A percentile compares a stretch with the other conserved stretches of the same genome.
Evolutionary conservation across 2,113 vertebrate species (phyloP).

Genomic region (Ivindomyrus marchei): DNA sequence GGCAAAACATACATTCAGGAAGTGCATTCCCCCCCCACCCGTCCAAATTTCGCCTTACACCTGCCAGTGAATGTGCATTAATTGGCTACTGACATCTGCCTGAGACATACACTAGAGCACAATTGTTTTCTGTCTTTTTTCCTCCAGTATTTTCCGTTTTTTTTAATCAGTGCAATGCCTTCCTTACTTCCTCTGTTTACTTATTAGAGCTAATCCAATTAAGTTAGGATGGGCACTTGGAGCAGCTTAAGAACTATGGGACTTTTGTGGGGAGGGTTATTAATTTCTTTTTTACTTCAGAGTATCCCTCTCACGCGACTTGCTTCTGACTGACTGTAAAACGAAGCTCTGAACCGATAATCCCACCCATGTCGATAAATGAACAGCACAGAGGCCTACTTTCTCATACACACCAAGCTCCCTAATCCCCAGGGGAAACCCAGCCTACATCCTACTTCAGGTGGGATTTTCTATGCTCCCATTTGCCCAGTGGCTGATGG

Average conservation of each 20-base stretch:
- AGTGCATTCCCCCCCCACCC: conserved; percentile 31
- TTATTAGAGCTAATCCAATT: conserved; percentile 77
- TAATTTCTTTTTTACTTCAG: conserved; percentile 63
- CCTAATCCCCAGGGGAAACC: conserved; percentile 53
- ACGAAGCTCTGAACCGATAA: conserved; percentile 57
- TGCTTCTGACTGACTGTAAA: conserved; percentile 63
- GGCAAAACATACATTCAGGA: conserved; percentile 62
- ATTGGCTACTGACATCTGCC: conserved; percentile 39
- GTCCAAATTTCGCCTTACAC: conserved; percentile 44
- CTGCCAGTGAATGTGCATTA: conserved; percentile 45
- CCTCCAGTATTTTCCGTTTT: conserved; percentile 44
- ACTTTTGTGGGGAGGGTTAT: conserved; percentile 66
- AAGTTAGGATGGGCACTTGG: conserved; percentile 73
- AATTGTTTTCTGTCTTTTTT: conserved; percentile 60
- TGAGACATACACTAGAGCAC: conserved; percentile 46
- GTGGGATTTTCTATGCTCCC: conserved; percentile 19
- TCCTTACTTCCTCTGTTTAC: conserved; percentile 74
- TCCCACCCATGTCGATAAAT: conserved; percentile 45
- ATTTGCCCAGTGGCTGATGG: conserved; percentile 19
- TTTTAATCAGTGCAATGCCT: conserved; percentile 68
- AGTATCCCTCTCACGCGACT: conserved; percentile 64
- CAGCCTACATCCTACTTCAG: conserved; percentile 35
- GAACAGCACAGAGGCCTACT: conserved; percentile 23
- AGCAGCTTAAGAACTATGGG: conserved; percentile 65
- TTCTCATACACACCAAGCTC: neutral